Evolutionary conservation across 2,888 invertebrate species (phyloP), one percentile per base, ranked within the genome.

Genomic region (Tenthredo distinguenda): DNA sequence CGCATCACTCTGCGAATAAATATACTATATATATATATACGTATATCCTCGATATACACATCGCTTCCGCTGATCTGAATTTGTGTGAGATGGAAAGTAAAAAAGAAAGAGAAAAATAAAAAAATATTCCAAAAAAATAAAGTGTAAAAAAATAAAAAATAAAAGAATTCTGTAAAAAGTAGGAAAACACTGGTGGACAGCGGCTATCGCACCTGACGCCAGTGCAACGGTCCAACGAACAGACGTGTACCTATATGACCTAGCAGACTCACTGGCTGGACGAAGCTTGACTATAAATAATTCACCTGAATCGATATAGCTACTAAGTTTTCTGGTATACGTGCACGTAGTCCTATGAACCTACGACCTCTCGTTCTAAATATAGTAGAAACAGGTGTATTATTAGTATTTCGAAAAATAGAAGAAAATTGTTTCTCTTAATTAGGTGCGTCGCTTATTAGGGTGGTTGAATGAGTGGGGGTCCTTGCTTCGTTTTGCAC

Each of bases 221-320:
- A 34, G 68, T 68, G 34, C 68, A 68, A 68, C 68, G 68, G 68
- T 68, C 68, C 68, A 68, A 68, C 34, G 68, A 68, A 68, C 68
- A 34, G 55, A 2, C 40, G 55, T 47, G 82, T n/a, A 26, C n/a
- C 31, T 55, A 50, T 84, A 43, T 65, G 55, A 74, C 68, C 74
- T 77, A 55, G 72, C 40, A 47, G 84, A 65, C 62, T 34, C 65
- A 47, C 85, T 40, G 71, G 65, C 81, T 71, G 71, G 82, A 76
- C 74, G 62, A 18, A 83, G 74, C 81, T 34, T 62, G 85, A 88
- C 89, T 90, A 90, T 91, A 89, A 90, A 91, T 91, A 90, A 90
- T 91, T 90, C 89, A 90, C 89, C 88, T 89, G 88, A 90, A 90
- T 91, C 91, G 90, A 91, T 91, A 90, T 91, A 90, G n/a, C 34